Evolutionary conservation across 2,113 vertebrate species (phyloP).

Genomic region (Felis catus): DNA sequence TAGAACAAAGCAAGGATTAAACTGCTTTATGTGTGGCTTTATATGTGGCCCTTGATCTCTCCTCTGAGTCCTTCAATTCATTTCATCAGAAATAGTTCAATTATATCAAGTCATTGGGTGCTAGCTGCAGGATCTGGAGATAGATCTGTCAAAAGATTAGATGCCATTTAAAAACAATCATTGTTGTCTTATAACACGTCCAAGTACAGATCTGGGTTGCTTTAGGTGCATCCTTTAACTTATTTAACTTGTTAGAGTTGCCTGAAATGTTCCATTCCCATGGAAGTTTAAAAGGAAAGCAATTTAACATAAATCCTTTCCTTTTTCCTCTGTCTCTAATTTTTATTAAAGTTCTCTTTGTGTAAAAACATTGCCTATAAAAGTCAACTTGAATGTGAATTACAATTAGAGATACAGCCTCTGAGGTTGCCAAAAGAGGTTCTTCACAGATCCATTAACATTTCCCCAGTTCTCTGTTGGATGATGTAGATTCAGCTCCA

Average conservation of each 20-base stretch:
- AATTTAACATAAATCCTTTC: not conserved
- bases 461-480: not conserved
- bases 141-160: not conserved
- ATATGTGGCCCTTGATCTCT: not conserved
- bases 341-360: not conserved
- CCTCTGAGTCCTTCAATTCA: not conserved
- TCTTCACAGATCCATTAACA: not conserved
- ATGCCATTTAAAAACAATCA: not conserved
- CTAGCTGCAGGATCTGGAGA: not conserved
- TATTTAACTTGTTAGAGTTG: not conserved
- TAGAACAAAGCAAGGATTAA: not conserved
- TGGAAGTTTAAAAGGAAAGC: not conserved
- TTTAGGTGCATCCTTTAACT: not conserved
- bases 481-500: not conserved
- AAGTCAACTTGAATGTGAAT: constrained; percentile 27
- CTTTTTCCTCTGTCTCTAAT: not conserved
- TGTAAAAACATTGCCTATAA: constrained; percentile 52
- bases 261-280: not conserved
- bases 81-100: not conserved
- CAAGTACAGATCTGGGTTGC: not conserved
- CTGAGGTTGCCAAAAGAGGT: constrained; percentile 1
- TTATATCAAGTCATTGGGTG: not conserved
- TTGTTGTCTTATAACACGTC: not conserved
- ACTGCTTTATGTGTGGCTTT: not conserved
- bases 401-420: constrained; percentile 9